Conservation (phyloP, 2,113 vertebrate genomes). For the Myotis lucifugus region DNA sequence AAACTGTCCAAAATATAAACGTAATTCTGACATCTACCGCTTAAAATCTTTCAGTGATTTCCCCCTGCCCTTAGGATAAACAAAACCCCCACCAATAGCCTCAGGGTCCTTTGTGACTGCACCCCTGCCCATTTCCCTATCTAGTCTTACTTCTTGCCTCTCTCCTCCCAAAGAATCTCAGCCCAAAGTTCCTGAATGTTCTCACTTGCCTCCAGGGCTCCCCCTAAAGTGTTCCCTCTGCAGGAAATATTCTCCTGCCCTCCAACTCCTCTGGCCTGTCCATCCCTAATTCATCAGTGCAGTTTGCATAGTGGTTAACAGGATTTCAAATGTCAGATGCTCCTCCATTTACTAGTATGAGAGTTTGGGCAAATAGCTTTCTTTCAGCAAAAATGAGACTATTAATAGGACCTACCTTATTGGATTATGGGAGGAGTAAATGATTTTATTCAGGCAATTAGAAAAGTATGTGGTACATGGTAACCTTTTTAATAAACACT, state of each 20-base stretch:
- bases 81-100: not conserved
- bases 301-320: not conserved
- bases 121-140: not conserved
- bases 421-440: not conserved
- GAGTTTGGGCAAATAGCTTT: not conserved
- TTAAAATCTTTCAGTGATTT: not conserved
- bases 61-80: not conserved
- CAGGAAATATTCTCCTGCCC: not conserved
- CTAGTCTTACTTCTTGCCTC: not conserved
- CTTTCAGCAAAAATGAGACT: not conserved
- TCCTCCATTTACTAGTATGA: not conserved
- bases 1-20: not conserved
- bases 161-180: not conserved
- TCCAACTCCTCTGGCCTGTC: not conserved
- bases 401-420: not conserved
- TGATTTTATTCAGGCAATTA: conserved; percentile 18
- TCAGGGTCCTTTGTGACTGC: not conserved
- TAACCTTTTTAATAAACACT: conserved; percentile 5
- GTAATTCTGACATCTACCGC: not conserved
- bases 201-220: not conserved
- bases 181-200: not conserved
- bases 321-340: not conserved
- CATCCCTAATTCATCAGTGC: not conserved
- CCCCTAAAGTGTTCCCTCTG: not conserved
- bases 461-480: not conserved